Base-by-base conservation (phyloP, 2,797 vertebrate genomes). In the Etheostoma nigrum region DNA sequence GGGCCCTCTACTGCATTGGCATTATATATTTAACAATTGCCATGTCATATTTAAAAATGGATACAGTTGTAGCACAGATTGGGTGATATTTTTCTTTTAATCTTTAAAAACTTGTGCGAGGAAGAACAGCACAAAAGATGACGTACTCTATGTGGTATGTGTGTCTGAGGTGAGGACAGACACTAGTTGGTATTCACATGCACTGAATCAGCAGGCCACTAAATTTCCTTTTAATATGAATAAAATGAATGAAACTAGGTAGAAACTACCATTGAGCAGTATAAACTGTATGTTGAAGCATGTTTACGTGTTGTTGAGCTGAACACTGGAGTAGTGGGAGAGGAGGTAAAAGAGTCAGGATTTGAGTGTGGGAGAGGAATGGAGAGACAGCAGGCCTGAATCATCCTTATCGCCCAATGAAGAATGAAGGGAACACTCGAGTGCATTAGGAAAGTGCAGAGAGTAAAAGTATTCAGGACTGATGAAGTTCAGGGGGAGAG, bases 321-420 rank as follows among this genome's bases (percentile, higher is more conserved):
- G 40, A 76, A 36, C 12, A 54, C 40, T 6, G 51, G 15, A 14
- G 47, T 75, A 83, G 82, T 66, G 73, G 73, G 68, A 66, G 76
- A 45, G 16, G 68, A 73, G 79, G 82, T 81, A 36, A 72, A 68
- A 42, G 42, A 80, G 72, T 83, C 66, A 49, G 74, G 71, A 65
- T 65, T 36, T 51, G 57, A 86, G 68, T 67, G 82, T 79, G 72
- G 75, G 85, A 82, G 81, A 61, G 83, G 45, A 69, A 48, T 19
- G 55, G 47, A 76, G 49, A 84, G 80, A 74, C 78, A 77, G 79
- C 64, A 55, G 79, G 60, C 14, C 49, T 79, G 67, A 81, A 74
- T 86, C 82, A 74, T 79, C 74, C 72, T 88, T 90, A 88, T 93
- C 86, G 1, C 42, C 36, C 30, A 16, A n/a, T 60, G 61, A 81